Base-by-base conservation (phyloP, 2,888 invertebrate genomes). In the Cephus pulcher region DNA sequence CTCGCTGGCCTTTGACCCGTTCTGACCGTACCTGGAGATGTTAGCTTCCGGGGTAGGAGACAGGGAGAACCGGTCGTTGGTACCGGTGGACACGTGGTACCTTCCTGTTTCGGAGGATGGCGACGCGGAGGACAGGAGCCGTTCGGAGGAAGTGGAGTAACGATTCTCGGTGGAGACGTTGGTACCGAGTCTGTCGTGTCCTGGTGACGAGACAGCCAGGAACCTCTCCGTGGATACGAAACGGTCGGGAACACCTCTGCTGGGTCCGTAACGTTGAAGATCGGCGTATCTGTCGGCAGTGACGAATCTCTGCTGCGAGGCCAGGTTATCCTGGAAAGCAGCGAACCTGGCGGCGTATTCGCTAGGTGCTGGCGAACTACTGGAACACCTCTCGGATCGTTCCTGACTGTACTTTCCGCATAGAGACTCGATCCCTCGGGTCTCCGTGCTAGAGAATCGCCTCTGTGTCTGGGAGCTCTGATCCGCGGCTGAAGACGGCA, bases 251-350 rank as follows among this genome's bases (percentile, higher is more conserved):
- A 40, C 40, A 80, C 82, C 83, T 76, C 23, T 78, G 78, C 15
- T 73, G 69, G 71, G 79, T 30, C 76, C 80, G 34, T 89, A 89
- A 69, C 90, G 88, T 56, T 89, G 88, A 77, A 89, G 83, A 4
- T 91, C 91, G 77, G 86, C 88, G 83, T 90, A 91, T 37, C 90
- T 85, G 69, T 91, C 91, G 11, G 77, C 80, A 15, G 81, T 76
- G 70, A 83, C 82, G 79, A 88, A 90, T 81, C 91, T 81, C 23
- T 84, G 82, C 76, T 89, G 89, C 56, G 80, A 78, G n/a, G 82
- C 81, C 11, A 70, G 70, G 30, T 30, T 70, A 15, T 91, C 91
- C 69, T 88, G 88, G 74, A 88, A 86, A 23, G 81, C 84, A 0
- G 89, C 81, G 78, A 86, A 90, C 75, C 90, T 80, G 32, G 81